Evolutionary conservation across 2,797 vertebrate species (phyloP), one percentile per base, ranked within the genome.

Genomic region (Cichlasoma orientale): DNA sequence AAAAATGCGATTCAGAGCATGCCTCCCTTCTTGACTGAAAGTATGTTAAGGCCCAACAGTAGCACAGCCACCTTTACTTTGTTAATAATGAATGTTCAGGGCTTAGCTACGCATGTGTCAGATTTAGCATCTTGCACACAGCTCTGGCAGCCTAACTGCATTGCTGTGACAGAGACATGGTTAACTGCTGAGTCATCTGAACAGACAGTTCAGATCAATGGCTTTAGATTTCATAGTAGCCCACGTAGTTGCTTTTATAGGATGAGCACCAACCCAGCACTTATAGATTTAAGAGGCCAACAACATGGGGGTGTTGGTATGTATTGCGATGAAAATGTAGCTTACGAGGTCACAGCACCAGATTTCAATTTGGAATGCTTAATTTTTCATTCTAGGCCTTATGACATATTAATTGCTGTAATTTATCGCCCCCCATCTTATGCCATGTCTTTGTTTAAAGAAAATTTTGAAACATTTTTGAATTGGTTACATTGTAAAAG

Each of bases 251-350:
- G 4, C 16, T 16, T 16, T 18, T 16, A 52, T 6, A 52, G 5
- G 29, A 31, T 4, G 0, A 52, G 13, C 18, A 52, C 13, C 16
- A 14, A 52, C 18, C 18, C 18, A 1, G 47, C 47, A 50, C 18
- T 52, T 1, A 19, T 19, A 6, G 47, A 14, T 1, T 16, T 52
- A 2, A 1, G 2, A 52, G 18, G 18, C 16, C 13, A 52, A 52
- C 13, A 52, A 18, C 53, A 36, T 25, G 69, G 44, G 10, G 66
- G 66, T 52, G 66, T 69, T 50, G 66, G 66, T 9, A 38, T 56
- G 12, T 38, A 72, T 19, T 31, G 8, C 18, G 25, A 21, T 16
- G 50, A 53, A 7, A 8, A 19, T 53, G 47, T 52, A 18, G 1
- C 7, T 16, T n/a, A 8, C n/a, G 16, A 53, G 18, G 7, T 53